Base-by-base conservation (phyloP, 2,113 vertebrate species). In the Cyprinodon variegatus region DNA sequence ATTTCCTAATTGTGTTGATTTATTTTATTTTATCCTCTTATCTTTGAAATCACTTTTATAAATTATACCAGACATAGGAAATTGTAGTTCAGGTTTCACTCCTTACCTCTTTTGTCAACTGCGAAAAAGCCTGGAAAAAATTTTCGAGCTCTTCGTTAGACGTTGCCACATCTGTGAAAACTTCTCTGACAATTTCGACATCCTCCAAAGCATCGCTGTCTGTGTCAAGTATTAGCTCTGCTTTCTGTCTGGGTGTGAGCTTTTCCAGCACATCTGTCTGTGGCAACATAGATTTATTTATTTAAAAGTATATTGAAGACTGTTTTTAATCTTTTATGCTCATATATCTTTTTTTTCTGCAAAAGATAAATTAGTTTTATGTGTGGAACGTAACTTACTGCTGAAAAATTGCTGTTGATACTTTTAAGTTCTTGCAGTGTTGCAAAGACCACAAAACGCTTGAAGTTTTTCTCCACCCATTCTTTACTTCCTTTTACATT, bases 221-320 rank as follows among this genome's bases (percentile, higher is more conserved):
- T 20, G 65, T 48, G 68, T 87, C 85, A 36, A 87, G 61, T 10
- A 89, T 14, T 50, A 89, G 29, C 11, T 86, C 78, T 48, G 76
- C 83, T 46, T 78, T 79, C 66, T 88, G 88, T 0, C 61, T 40
- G 64, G 84, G 63, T 78, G 84, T 71, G 17, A 89, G 81, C 5
- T 53, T 53, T 7, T 53, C 48, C 15, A 53, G 5, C 15, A 53
- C 48, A 7, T 53, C 48, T 0, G 12, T 20, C 48, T 53, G 15
- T 53, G 13, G 13, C 48, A 53, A 53, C 48, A 53, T 17, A 17
- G 20, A 20, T 1, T 14, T 20, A 7, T 0, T 17, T 1, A 6
- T 20, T 53, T 6, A 53, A 14, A 8, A 53, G n/a, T 17, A 53
- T 2, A 14, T 11, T 45, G 40, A 41, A 41, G 40, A 41, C 4